These are phyloP conservation scores for Machimus rusticus DNA, from an alignment of 2,888 invertebrate species.

Conservation along the genomic window DNA sequence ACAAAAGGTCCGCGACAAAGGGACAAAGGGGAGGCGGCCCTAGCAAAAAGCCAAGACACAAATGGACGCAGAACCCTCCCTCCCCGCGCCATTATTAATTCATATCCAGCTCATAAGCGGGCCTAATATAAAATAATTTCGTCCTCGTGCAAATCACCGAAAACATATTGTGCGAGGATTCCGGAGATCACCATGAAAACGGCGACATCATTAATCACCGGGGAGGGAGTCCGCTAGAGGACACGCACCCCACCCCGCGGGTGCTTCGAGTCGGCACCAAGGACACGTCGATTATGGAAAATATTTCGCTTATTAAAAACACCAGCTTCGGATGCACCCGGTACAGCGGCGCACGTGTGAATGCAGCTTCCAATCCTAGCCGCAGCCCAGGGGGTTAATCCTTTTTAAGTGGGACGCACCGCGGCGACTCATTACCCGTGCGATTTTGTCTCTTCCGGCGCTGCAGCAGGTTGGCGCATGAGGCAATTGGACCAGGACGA, in stretches of 20 bases:
- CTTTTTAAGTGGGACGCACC: slow-evolving; percentile 48
- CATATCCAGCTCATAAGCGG: slow-evolving; percentile 30
- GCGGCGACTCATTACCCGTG: not conserved
- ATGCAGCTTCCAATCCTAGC: slow-evolving; percentile 48
- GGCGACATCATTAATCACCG: slow-evolving; percentile 45
- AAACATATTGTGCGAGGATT: slow-evolving; percentile 44
- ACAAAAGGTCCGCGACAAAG: slow-evolving; percentile 29
- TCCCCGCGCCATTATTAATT: slow-evolving; percentile 15
- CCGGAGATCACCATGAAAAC: slow-evolving; percentile 40
- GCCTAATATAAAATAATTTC: not conserved
- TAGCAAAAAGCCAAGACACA: not conserved
- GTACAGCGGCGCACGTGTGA: slow-evolving; percentile 37
- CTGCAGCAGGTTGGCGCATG: not conserved
- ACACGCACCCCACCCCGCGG: slow-evolving; percentile 5
- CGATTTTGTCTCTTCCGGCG: not conserved
- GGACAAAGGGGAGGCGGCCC: not conserved
- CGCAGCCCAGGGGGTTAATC: slow-evolving; percentile 51
- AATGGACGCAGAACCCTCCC: not conserved
- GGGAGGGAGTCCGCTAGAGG: not conserved
- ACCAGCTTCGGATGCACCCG: not conserved
- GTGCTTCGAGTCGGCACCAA: not conserved
- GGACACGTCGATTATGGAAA: slow-evolving; percentile 37
- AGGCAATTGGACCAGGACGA: not conserved
- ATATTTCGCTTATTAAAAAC: slow-evolving; percentile 40
- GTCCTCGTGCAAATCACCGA: slow-evolving; percentile 26